These are phyloP conservation scores for Lordiphosa mommai DNA, from an alignment of 1,140 invertebrate species.

Conservation along the genomic window DNA sequence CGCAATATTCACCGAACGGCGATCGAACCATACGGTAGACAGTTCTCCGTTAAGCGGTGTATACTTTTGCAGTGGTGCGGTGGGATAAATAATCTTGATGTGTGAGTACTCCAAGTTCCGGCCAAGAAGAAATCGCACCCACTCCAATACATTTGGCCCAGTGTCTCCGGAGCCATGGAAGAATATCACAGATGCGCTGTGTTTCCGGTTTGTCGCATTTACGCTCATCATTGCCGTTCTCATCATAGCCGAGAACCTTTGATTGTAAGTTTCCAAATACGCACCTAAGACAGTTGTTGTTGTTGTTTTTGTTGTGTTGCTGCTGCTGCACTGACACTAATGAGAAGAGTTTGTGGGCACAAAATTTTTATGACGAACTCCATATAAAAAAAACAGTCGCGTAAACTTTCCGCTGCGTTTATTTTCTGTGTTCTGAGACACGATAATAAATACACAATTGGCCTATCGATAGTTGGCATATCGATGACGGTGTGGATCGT, in stretches of 20 bases:
- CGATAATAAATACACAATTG: no score
- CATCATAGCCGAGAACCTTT: conserved; percentile 19
- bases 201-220: conserved; percentile 38
- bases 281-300: no score
- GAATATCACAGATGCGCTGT: conserved; percentile 82
- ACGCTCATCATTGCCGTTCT: conserved; percentile 6
- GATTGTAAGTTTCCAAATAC: no score
- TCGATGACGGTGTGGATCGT: no score
- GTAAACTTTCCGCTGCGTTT: no score
- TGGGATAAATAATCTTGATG: conserved; percentile 86
- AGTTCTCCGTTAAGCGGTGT: conserved; percentile 83
- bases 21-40: conserved; percentile 87
- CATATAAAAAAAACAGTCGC: no score
- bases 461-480: no score
- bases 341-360: no score
- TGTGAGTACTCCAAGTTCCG: conserved; percentile 84
- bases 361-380: no score
- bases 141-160: conserved; percentile 83
- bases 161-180: conserved; percentile 84
- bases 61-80: conserved; percentile 85
- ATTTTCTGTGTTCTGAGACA: no score
- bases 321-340: no score
- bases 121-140: conserved; percentile 83
- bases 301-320: no score
- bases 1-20: conserved; percentile 82